Percentiles rank a stretch among this genome's conserved stretches.
These are phyloP conservation scores for Rhincodon typus DNA, from an alignment of 2,797 vertebrate species.

Conservation along the genomic window DNA sequence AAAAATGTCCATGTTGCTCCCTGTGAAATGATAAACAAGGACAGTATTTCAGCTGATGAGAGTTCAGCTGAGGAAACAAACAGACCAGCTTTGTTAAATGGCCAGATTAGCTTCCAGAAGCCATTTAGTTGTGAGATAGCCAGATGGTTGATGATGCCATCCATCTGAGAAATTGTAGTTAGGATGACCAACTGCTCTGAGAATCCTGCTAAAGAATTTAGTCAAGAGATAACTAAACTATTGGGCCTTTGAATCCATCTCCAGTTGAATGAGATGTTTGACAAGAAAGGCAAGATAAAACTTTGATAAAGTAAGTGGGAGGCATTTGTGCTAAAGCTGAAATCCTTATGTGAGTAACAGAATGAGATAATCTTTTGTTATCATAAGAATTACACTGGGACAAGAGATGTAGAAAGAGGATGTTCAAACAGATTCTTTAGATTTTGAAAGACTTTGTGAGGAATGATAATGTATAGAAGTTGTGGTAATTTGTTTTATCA, in stretches of 20 bases:
- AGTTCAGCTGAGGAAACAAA: neutral
- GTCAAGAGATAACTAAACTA: neutral
- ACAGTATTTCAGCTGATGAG: neutral
- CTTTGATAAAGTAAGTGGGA: neutral
- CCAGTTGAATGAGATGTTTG: neutral
- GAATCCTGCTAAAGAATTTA: neutral
- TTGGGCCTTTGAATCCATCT: neutral
- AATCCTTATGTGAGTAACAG: neutral
- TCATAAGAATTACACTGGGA: neutral
- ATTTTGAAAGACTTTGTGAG: neutral
- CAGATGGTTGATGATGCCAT: neutral
- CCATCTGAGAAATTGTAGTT: neutral
- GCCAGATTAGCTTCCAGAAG: neutral
- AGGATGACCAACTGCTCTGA: neutral
- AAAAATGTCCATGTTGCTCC: neutral
- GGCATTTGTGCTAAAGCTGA: neutral
- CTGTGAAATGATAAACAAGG: neutral
- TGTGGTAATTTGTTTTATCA: neutral
- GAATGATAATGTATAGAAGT: neutral
- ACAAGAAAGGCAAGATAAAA: neutral
- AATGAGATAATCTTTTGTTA: neutral
- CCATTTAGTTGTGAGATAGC: neutral
- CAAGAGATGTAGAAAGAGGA: neutral
- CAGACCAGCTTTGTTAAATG: neutral
- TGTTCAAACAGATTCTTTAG: neutral